A percentile compares a stretch with the other conserved stretches of the same genome.
These are phyloP conservation scores for Ostrea edulis DNA, from an alignment of 1,140 invertebrate genomes.

Conservation along the genomic window DNA sequence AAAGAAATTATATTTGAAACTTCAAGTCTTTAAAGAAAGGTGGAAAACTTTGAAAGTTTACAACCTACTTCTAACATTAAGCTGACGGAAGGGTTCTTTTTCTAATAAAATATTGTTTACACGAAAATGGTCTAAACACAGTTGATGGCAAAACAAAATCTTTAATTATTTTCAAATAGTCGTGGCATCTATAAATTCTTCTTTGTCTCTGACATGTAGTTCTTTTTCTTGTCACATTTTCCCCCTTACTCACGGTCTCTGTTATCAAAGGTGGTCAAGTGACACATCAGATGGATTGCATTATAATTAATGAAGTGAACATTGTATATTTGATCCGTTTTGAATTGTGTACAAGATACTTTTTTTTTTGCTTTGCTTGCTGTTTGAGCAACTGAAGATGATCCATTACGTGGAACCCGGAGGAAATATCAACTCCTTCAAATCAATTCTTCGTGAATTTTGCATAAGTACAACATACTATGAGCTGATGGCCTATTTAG, in stretches of 20 bases:
- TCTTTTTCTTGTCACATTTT: too few species aligned
- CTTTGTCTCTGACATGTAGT: neutral
- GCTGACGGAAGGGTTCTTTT: neutral
- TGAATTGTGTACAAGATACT: neutral
- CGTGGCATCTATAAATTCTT: neutral
- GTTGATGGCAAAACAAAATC: neutral
- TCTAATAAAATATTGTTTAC: neutral
- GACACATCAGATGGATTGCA: too few species aligned
- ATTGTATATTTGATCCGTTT: too few species aligned
- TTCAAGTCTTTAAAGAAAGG: neutral
- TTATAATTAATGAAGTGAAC: too few species aligned
- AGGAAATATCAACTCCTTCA: neutral
- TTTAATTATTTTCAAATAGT: neutral
- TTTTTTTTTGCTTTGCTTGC: neutral
- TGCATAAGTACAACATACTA: neutral
- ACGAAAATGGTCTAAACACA: neutral
- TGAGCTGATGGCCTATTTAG: constrained; percentile 12
- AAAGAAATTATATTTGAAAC: neutral
- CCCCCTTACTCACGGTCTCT: neutral
- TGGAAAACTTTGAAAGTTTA: neutral
- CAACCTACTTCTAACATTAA: neutral
- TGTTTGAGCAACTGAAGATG: neutral
- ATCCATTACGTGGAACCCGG: neutral
- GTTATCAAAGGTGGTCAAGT: too few species aligned
- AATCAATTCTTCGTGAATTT: neutral